These are phyloP conservation scores for Dendroctonus ponderosae DNA, from an alignment of 1,140 invertebrate genomes.

Conservation along the genomic window DNA sequence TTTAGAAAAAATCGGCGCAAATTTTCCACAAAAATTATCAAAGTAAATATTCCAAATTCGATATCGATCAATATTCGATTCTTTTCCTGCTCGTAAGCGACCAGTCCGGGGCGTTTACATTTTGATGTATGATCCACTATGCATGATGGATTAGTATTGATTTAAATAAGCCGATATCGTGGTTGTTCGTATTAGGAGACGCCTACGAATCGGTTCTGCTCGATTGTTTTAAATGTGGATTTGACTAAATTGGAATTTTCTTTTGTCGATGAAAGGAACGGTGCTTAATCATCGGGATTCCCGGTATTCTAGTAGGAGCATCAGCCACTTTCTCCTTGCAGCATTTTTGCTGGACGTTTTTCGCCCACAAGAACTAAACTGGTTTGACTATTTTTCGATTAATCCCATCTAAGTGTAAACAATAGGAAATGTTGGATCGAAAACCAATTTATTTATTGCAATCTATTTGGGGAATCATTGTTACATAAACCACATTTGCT, in stretches of 20 bases:
- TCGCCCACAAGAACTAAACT: too few relatives aligned
- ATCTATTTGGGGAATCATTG: too few relatives aligned
- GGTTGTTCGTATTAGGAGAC: conserved; percentile 5
- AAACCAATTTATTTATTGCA: too few relatives aligned
- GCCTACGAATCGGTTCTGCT: conserved; percentile 3
- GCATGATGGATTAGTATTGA: conserved; percentile 15
- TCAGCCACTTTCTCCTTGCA: conserved; percentile 5
- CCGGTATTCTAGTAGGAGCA: not conserved
- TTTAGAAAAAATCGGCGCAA: not conserved
- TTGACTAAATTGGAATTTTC: conserved; percentile 12
- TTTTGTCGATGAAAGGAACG: conserved; percentile 4
- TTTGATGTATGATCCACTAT: conserved; percentile 9
- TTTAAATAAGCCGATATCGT: conserved; percentile 13
- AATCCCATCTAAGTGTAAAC: too few relatives aligned
- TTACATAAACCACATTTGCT: too few relatives aligned
- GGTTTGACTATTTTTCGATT: too few relatives aligned
- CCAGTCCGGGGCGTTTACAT: too few relatives aligned
- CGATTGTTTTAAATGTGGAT: conserved; percentile 5
- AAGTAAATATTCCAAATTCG: too few relatives aligned
- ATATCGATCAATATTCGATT: too few relatives aligned
- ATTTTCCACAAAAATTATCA: not conserved
- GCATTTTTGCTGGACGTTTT: not conserved
- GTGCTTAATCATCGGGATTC: conserved; percentile 6
- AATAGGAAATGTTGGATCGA: too few relatives aligned
- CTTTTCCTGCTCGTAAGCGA: too few relatives aligned